phyloP scores from a whole-genome alignment of 2,797 vertebrate species.

The Harpagifer antarcticus region DNA sequence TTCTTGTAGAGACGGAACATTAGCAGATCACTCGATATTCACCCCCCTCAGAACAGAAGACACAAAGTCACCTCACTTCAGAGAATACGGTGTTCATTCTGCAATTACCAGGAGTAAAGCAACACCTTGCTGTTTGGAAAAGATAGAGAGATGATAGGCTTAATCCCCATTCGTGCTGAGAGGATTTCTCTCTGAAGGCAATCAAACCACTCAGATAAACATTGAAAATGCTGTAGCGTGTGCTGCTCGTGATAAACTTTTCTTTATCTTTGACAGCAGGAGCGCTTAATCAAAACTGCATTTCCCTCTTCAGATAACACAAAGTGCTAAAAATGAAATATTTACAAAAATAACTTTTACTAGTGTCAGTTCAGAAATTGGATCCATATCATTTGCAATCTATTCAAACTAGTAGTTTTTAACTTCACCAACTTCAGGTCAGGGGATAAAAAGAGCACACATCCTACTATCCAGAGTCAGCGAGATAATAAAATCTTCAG shows the following conservation, averaged over 20 bases:
- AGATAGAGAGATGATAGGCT: constrained; percentile 63
- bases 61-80: constrained; percentile 63
- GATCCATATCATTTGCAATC: constrained; percentile 59
- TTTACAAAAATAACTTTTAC: constrained; percentile 58
- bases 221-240: constrained; percentile 58
- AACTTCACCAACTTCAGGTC: constrained; percentile 70
- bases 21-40: constrained; percentile 39
- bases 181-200: constrained; percentile 60
- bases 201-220: constrained; percentile 73
- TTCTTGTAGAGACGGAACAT: constrained; percentile 27
- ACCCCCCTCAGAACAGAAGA: constrained; percentile 35
- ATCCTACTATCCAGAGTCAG: constrained; percentile 71
- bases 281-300: constrained; percentile 58
- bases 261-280: constrained; percentile 59
- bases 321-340: constrained; percentile 44
- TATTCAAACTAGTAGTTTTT: constrained; percentile 63
- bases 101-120: constrained; percentile 63
- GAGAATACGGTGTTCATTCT: constrained; percentile 53
- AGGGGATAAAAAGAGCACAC: constrained; percentile 71
- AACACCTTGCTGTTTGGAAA: constrained; percentile 60
- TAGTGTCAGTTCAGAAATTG: constrained; percentile 52
- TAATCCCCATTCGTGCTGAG: constrained; percentile 66
- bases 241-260: constrained; percentile 62
- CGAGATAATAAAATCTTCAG: constrained; percentile 78
- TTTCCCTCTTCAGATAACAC: constrained; percentile 42